Percentiles rank a stretch among this genome's conserved stretches.
Conservation (phyloP, 1,140 invertebrate genomes). For the Ruditapes philippinarum region DNA sequence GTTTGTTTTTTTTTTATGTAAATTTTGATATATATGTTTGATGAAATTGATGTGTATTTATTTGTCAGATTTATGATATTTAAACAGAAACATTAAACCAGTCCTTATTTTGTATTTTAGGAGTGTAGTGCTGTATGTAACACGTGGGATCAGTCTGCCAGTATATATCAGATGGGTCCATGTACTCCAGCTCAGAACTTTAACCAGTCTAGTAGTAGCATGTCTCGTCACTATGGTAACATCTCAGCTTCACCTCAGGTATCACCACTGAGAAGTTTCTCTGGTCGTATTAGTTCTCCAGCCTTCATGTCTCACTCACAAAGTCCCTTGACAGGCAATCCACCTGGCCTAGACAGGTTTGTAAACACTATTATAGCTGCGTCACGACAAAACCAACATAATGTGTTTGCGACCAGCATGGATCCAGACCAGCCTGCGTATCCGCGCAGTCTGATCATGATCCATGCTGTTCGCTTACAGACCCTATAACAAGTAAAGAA, state of each 20-base stretch:
- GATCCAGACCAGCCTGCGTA: too few species aligned
- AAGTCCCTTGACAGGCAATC: constrained; percentile 55
- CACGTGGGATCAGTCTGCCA: constrained; percentile 76
- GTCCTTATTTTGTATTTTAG: constrained; percentile 67
- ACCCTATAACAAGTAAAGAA: too few species aligned
- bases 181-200: constrained; percentile 65
- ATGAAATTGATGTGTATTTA: too few species aligned
- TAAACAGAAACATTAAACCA: too few species aligned
- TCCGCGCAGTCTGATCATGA: too few species aligned
- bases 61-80: too few species aligned
- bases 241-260: constrained; percentile 80
- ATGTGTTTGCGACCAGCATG: too few species aligned
- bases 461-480: too few species aligned
- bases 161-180: constrained; percentile 68
- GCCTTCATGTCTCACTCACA: constrained; percentile 61
- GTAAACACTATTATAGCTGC: too few species aligned
- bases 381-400: too few species aligned
- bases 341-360: constrained; percentile 52
- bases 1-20: too few species aligned
- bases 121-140: constrained; percentile 77
- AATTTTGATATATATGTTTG: too few species aligned
- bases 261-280: constrained; percentile 81
- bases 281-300: constrained; percentile 81
- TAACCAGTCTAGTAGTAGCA: constrained; percentile 77
- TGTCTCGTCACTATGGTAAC: constrained; percentile 75